phyloP scores from a whole-genome alignment of 2,113 vertebrate species.

The Pampusana beccarii region DNA sequence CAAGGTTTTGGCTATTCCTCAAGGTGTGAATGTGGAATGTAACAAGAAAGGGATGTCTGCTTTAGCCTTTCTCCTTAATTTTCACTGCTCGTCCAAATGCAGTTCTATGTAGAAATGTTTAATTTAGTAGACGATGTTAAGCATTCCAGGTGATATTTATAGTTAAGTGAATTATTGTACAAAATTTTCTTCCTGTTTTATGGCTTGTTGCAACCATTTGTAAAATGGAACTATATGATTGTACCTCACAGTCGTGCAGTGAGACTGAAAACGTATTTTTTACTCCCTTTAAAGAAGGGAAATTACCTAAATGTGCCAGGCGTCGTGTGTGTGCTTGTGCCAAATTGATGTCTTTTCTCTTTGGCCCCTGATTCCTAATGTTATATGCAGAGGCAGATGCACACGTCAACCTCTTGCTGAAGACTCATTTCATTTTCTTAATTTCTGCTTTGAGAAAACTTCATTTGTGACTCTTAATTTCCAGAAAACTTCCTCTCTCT shows the following conservation, averaged over 20 bases:
- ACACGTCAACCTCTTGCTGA: conserved; percentile 29
- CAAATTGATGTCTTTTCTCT: not conserved
- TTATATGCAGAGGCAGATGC: not conserved
- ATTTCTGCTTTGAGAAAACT: conserved; percentile 33
- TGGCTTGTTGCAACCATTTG: not conserved
- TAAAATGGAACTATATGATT: not conserved
- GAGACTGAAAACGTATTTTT: not conserved
- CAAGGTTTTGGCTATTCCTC: not conserved
- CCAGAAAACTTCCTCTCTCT: not conserved
- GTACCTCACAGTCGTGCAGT: not conserved
- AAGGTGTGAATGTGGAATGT: not conserved
- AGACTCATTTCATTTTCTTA: conserved; percentile 46
- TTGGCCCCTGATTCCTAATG: not conserved
- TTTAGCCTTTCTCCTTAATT: not conserved
- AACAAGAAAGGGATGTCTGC: accelerated
- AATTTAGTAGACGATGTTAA: not conserved
- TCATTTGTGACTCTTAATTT: conserved; percentile 15
- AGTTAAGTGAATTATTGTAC: not conserved
- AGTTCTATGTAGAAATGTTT: not conserved
- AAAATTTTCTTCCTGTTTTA: not conserved
- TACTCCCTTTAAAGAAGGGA: not conserved
- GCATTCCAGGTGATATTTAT: not conserved
- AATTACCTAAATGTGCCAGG: not conserved
- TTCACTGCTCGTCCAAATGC: not conserved
- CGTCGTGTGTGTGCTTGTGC: not conserved